Evolutionary conservation across 1,140 invertebrate species (phyloP), one percentile per base, ranked within the genome.

Genomic region (Bombus vancouverensis): DNA sequence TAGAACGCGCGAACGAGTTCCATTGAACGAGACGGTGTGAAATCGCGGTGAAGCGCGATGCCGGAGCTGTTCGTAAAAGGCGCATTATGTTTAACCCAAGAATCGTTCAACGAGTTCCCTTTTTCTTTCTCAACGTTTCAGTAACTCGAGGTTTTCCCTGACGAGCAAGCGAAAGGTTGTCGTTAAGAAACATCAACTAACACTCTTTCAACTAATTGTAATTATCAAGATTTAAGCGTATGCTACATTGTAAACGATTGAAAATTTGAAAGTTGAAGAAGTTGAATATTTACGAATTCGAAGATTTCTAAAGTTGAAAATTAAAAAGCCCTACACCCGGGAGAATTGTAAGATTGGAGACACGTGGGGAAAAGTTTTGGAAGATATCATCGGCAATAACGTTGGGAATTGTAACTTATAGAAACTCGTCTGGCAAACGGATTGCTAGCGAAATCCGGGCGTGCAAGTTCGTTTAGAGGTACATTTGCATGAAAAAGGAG

Each of bases 401-500:
- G 59, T 13, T 62, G 22, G 18, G 3, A 34, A 18, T 2, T 32
- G 34, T 22, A 70, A 68, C 18, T 37, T 44, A 9, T 32, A 32
- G 42, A 32, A 22, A 44, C 42, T 22, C 6, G 13, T 32, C 28
- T 18, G 37, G 37, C 6, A 75, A 18, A 34, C 32, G 28, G 28
- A 42, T 78, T n/a, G 13, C 25, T 10, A 25, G 15, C 12, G 25
- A 39, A 42, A 42, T 77, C 53, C 18, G 37, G 28, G 32, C 8
- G n/a, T 2, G 25, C 59, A 32, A n/a, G 66, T 53, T 83, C 42
- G 22, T 65, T 73, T 75, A 10, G 13, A 28, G 5, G 1, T 8
- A 15, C 42, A 59, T 59, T 73, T 81, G 37, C 68, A 72, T 81
- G 47, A 81, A 73, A 72, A 53, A 44, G 77, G 25, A n/a, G 44